Conservation (phyloP, 2,797 vertebrate species). For the Leontocebus nigricollis region DNA sequence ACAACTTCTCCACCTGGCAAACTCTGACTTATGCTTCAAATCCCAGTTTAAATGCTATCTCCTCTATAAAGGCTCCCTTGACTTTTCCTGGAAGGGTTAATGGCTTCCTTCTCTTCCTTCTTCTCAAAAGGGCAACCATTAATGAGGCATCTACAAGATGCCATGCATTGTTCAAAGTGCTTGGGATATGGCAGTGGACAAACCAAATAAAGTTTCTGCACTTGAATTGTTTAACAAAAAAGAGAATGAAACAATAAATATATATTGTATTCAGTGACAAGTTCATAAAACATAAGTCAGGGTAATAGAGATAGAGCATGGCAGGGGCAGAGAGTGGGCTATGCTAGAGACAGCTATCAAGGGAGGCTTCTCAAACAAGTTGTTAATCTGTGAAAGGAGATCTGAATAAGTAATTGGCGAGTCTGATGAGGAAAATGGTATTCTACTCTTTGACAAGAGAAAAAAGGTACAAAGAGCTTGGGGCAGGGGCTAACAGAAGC, state of each 20-base stretch:
- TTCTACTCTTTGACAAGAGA: not conserved
- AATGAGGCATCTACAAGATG: not conserved
- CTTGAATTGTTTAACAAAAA: not conserved
- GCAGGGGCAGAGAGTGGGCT: not conserved
- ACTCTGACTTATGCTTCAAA: not conserved
- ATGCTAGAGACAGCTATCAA: not conserved
- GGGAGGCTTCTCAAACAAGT: not conserved
- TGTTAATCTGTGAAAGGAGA: not conserved
- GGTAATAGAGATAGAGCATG: not conserved
- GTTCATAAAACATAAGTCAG: not conserved
- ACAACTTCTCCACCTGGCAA: not conserved
- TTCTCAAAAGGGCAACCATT: not conserved
- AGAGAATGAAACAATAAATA: not conserved
- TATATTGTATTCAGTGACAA: not conserved
- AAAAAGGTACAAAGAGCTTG: not conserved
- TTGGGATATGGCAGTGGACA: not conserved
- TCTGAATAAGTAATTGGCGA: not conserved
- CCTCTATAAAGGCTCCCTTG: not conserved
- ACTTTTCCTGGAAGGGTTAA: not conserved
- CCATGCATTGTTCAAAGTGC: not conserved
- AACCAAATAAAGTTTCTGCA: not conserved
- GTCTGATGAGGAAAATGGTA: not conserved
- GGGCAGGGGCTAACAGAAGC: not conserved
- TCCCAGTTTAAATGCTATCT: not conserved
- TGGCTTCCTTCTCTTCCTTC: not conserved